Base-by-base conservation (phyloP, 2,888 invertebrate genomes). In the Xylota segnis region DNA sequence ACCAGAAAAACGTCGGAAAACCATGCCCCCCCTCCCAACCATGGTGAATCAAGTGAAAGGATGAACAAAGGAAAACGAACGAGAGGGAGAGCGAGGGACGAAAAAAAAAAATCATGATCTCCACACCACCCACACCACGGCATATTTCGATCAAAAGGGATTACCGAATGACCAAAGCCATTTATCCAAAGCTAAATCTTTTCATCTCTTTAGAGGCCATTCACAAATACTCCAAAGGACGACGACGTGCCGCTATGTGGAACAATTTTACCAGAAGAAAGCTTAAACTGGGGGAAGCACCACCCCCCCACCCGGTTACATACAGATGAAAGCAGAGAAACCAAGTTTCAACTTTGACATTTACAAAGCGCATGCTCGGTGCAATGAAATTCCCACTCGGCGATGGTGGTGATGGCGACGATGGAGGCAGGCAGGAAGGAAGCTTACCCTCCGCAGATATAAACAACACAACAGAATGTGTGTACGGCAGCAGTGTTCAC, bases 261-360 rank as follows among this genome's bases (percentile, higher is more conserved):
- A 56, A 58, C 58, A 23, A 70, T 63, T 63, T 82, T 14, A 37
- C 50, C 47, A 37, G 34, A 34, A 29, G 12, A 71, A 71, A 71
- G 58, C 71, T 71, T 58, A 58, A 71, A 23, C 32, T n/a, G n/a
- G n/a, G n/a, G n/a, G n/a, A n/a, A n/a, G n/a, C n/a, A 16, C 27
- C 40, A 4, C 23, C 23, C 27, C 14, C 56, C n/a, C n/a, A n/a
- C n/a, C n/a, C n/a, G n/a, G n/a, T n/a, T 7, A 43, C 16, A 16
- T 14, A 61, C 47, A 32, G 56, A 32, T 23, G 63, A 34, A 43
- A 18, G 43, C 18, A 23, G 45, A 40, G 40, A 75, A 59, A 52
- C 75, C 84, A 81, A 81, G 84, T 76, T 84, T 84, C 81, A 84
- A 84, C 84, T 84, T 81, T 84, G 84, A 84, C 84, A 84, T 84